phyloP scores from a whole-genome alignment of 2,888 invertebrate species.

The Aspidapion aeneum region DNA sequence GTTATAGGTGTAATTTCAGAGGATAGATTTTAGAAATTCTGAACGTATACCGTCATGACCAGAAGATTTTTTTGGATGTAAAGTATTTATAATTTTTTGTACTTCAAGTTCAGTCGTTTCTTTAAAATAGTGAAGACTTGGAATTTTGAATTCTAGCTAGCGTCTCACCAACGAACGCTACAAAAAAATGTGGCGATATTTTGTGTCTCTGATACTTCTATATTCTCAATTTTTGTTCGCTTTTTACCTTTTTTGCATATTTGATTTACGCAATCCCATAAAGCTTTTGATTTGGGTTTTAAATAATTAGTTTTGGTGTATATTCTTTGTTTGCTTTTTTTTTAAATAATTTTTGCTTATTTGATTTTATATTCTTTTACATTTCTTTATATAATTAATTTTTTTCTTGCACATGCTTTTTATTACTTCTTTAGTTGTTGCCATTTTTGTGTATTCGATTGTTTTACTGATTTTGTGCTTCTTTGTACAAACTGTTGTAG shows the following conservation, averaged over 20 bases:
- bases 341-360: not conserved
- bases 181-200: not conserved
- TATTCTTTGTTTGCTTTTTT: conserved; percentile 1
- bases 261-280: not conserved
- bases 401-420: not conserved
- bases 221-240: too few relatives aligned
- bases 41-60: conserved; percentile 7
- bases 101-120: not conserved
- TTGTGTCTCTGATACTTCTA: not conserved
- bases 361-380: not conserved
- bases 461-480: not conserved
- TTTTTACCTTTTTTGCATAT: too few relatives aligned
- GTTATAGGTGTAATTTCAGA: conserved; percentile 6
- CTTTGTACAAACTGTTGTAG: not conserved
- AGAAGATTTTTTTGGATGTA: conserved; percentile 1
- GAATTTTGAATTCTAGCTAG: not conserved
- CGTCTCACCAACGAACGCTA: not conserved
- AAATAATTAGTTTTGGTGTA: not conserved
- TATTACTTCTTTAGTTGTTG: not conserved
- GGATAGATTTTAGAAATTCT: conserved; percentile 8
- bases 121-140: not conserved
- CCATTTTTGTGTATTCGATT: not conserved
- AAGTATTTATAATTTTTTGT: not conserved
- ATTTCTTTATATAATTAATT: not conserved
- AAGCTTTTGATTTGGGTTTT: not conserved